Percentiles rank a stretch among this genome's conserved stretches.
Conservation (phyloP, 53 echinoderm and acorn worm genomes). For the Pentamera pediparva region DNA sequence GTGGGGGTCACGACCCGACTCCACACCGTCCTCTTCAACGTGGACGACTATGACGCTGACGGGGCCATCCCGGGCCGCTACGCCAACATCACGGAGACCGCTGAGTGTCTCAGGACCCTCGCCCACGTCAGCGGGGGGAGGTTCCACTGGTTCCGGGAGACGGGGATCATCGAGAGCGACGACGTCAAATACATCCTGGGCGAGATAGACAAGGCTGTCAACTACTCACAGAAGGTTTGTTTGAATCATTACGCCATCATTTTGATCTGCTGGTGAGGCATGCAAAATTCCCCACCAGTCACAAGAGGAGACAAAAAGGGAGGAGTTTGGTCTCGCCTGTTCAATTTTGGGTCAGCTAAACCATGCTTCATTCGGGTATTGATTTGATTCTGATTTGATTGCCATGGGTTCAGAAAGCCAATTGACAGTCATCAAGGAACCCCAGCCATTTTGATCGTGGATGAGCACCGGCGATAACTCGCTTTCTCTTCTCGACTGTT, state of each 20-base stretch:
- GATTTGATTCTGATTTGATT: neutral
- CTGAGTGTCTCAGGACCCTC: constrained; percentile 90
- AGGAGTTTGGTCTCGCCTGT: no score
- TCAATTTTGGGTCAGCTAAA: no score
- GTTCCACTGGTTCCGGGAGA: constrained; percentile 98
- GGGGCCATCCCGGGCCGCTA: constrained; percentile 89
- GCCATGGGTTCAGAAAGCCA: neutral
- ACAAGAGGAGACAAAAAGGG: no score
- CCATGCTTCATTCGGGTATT: no score
- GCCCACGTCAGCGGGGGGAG: constrained; percentile 90
- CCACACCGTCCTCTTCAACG: constrained; percentile 91
- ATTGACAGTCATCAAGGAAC: no score
- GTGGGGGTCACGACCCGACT: constrained; percentile 68
- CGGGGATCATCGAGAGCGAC: constrained; percentile 97
- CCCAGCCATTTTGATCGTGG: no score
- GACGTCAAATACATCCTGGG: constrained; percentile 83
- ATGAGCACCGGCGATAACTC: no score
- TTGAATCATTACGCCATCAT: neutral
- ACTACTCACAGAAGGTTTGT: constrained; percentile 95
- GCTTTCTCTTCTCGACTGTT: no score
- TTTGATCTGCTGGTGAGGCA: no score
- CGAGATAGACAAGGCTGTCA: constrained; percentile 98
- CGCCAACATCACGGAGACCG: constrained; percentile 97
- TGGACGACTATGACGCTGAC: constrained; percentile 86
- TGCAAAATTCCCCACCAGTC: no score